Evolutionary conservation across 2,113 vertebrate genomes (phyloP).

Genomic region (Donacobius atricapilla): DNA sequence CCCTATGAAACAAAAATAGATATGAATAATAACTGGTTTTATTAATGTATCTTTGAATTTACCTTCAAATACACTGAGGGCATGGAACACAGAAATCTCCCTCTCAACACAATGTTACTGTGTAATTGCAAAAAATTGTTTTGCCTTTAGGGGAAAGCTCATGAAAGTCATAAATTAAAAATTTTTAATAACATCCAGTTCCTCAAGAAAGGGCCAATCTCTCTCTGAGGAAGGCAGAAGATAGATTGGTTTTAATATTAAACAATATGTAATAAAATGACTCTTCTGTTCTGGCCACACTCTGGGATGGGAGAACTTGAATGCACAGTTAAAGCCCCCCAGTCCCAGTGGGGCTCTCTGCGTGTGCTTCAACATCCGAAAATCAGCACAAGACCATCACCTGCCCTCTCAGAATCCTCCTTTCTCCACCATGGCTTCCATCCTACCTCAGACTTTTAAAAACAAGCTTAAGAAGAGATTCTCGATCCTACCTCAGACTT

Average conservation of each 20-base stretch:
- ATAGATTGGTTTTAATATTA: not conserved
- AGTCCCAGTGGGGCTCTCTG: not conserved
- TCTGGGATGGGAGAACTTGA: not conserved
- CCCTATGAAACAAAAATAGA: not conserved
- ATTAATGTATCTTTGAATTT: too few relatives aligned
- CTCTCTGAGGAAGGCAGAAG: not conserved
- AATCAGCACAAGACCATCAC: not conserved
- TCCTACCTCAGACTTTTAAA: not conserved
- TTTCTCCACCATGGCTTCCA: not conserved
- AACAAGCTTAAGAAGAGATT: not conserved
- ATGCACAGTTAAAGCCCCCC: not conserved
- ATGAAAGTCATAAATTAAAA: not conserved
- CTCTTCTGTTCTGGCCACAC: not conserved
- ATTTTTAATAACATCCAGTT: not conserved
- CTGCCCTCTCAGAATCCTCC: not conserved
- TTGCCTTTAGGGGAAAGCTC: not conserved
- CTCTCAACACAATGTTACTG: accelerated
- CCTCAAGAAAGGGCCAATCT: not conserved
- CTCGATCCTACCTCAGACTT: not conserved
- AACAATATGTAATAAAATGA: accelerated
- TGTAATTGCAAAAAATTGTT: not conserved
- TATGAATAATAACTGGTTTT: too few relatives aligned
- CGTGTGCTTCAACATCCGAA: not conserved
- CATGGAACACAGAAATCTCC: not conserved
- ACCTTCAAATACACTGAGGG: not conserved